Evolutionary conservation across 2,888 invertebrate genomes (phyloP).

Genomic region (Cephus runcator): DNA sequence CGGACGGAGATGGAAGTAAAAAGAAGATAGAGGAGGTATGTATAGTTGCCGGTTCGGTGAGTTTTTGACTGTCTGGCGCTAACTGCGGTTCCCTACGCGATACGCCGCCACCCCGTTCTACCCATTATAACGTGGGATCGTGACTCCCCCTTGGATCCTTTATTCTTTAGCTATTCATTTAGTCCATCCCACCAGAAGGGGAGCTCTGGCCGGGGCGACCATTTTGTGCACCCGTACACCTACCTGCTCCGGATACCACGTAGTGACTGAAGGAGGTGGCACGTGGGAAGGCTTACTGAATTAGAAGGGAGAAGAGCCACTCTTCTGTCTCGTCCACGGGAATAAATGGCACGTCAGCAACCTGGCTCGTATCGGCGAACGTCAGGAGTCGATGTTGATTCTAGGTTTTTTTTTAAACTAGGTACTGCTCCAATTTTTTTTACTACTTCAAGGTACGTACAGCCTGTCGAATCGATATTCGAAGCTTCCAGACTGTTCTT

Average conservation of each 20-base stretch:
- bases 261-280: background rate
- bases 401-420: background rate
- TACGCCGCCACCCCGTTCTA: slow-evolving; percentile 34
- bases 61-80: slow-evolving; percentile 61
- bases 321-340: background rate
- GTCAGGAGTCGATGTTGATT: background rate
- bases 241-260: background rate
- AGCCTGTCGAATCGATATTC: background rate
- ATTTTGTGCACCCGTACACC: background rate
- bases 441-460: background rate
- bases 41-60: slow-evolving; percentile 54
- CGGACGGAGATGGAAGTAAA: slow-evolving; percentile 28
- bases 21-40: slow-evolving; percentile 16
- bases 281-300: background rate
- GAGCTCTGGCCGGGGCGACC: slow-evolving; percentile 1
- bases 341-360: background rate
- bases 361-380: background rate
- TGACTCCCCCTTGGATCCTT: background rate
- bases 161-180: background rate
- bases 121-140: background rate
- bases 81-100: slow-evolving; percentile 40
- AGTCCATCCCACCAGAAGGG: background rate
- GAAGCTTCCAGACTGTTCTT: background rate
- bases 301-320: background rate
- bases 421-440: background rate